These are phyloP conservation scores for Nothocercus nigrocapillus DNA, from an alignment of 2,113 vertebrate genomes.

Conservation along the genomic window DNA sequence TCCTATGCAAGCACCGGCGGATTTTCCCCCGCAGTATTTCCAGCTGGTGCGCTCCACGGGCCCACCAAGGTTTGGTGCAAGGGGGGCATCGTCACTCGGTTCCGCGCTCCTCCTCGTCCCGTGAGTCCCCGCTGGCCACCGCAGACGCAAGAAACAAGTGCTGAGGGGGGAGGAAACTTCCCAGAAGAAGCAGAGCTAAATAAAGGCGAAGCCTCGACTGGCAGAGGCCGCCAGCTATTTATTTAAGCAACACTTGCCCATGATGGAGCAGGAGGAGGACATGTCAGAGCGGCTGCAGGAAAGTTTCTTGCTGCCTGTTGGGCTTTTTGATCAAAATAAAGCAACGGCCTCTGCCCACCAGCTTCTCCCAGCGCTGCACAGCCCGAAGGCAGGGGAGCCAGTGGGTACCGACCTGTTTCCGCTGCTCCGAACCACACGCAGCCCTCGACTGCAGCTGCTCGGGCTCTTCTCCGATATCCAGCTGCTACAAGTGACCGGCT, in stretches of 20 bases:
- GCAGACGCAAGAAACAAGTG: neutral
- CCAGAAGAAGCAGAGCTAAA: slow-evolving; percentile 47
- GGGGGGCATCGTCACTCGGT: no score
- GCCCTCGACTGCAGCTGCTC: no score
- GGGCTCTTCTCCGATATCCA: neutral
- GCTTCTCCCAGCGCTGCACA: neutral
- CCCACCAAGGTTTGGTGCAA: no score
- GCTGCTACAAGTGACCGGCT: no score
- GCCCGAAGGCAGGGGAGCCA: neutral
- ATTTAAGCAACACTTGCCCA: neutral
- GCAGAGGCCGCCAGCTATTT: slow-evolving; percentile 54
- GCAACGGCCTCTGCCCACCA: neutral
- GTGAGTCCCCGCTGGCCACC: no score
- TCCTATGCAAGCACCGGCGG: neutral
- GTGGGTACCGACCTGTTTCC: no score
- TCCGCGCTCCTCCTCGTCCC: no score
- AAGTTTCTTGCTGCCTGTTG: neutral
- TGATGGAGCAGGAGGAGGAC: neutral
- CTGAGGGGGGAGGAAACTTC: slow-evolving; percentile 39
- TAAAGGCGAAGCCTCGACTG: slow-evolving; percentile 46
- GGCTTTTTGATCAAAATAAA: neutral
- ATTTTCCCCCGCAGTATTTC: neutral
- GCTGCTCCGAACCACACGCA: no score
- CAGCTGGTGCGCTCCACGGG: neutral
- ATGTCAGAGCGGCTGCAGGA: slow-evolving; percentile 29